These are phyloP conservation scores for Vombatus ursinus DNA, from an alignment of 2,113 vertebrate species.

Conservation along the genomic window DNA sequence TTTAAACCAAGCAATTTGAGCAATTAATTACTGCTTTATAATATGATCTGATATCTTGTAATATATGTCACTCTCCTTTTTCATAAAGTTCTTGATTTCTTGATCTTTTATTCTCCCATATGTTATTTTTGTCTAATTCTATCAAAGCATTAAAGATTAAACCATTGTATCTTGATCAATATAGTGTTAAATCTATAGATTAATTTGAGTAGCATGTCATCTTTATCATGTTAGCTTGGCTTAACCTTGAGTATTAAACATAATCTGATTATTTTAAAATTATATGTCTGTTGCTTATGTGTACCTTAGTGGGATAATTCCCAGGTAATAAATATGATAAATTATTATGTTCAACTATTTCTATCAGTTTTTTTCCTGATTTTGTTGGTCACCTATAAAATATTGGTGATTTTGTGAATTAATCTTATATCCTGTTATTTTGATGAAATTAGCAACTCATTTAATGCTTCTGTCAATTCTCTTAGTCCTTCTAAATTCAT, in stretches of 20 bases:
- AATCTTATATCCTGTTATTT: neutral
- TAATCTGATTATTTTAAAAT: neutral
- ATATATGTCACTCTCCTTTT: neutral
- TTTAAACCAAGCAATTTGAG: neutral
- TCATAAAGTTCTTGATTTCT: neutral
- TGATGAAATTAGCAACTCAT: neutral
- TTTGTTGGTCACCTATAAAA: neutral
- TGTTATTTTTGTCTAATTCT: neutral
- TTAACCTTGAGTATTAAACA: neutral
- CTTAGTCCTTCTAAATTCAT: neutral
- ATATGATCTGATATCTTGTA: neutral
- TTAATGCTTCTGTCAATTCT: neutral
- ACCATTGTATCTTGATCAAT: neutral
- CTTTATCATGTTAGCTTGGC: neutral
- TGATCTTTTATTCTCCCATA: neutral
- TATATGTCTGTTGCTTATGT: neutral
- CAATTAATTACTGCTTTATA: neutral
- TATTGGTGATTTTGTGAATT: neutral
- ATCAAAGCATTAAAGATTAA: neutral
- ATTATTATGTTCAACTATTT: neutral
- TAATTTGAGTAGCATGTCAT: neutral
- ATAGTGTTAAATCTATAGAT: neutral
- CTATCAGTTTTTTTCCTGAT: neutral
- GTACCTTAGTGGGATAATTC: neutral
- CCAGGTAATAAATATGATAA: neutral